Evolutionary conservation across 2,888 invertebrate species (phyloP).

Genomic region (Eilema griseolum): DNA sequence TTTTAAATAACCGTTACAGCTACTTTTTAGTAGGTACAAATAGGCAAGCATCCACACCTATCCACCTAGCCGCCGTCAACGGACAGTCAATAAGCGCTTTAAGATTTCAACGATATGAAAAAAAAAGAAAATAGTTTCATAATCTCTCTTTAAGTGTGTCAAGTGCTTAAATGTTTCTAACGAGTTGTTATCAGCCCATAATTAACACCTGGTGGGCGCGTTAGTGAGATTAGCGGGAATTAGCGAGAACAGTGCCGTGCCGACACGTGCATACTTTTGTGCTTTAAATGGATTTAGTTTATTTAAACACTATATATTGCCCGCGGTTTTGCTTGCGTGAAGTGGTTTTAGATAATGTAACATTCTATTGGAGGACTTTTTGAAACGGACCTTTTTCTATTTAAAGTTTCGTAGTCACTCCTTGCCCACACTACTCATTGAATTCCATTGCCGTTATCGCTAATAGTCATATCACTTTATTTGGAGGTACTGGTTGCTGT

Average conservation of each 20-base stretch:
- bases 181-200: slow-evolving; percentile 47
- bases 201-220: slow-evolving; percentile 40
- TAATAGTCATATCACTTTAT: too few relatives aligned
- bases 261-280: slow-evolving; percentile 5
- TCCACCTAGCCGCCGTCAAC: too few relatives aligned
- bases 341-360: too few relatives aligned
- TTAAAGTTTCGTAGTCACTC: too few relatives aligned
- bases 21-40: neutral
- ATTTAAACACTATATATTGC: neutral
- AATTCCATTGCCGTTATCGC: too few relatives aligned
- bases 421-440: too few relatives aligned
- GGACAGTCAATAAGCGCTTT: neutral
- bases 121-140: slow-evolving; percentile 4
- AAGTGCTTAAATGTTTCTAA: slow-evolving; percentile 50
- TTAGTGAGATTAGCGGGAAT: slow-evolving; percentile 46
- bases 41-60: too few relatives aligned
- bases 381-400: too few relatives aligned
- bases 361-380: too few relatives aligned
- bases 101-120: neutral
- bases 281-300: neutral
- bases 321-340: neutral
- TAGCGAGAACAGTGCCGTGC: slow-evolving; percentile 24
- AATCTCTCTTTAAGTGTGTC: slow-evolving; percentile 26
- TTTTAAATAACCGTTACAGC: neutral
- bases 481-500: too few relatives aligned